Percentiles rank a stretch among this genome's conserved stretches.
These are phyloP conservation scores for Sinelater perroti DNA, from an alignment of 2,888 invertebrate genomes.

Conservation along the genomic window DNA sequence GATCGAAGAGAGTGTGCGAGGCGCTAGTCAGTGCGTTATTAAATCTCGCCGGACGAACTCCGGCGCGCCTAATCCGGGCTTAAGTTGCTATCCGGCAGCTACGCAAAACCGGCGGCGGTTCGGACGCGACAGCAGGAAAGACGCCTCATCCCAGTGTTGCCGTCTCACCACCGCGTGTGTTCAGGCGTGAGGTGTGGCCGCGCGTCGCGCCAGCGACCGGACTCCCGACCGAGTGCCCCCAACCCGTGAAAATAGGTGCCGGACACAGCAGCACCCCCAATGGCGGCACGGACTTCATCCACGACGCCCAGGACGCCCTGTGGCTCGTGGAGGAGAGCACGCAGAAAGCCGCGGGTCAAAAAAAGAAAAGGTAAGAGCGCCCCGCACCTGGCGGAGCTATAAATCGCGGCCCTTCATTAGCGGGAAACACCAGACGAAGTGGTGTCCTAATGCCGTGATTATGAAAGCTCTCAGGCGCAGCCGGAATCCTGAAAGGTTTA, in stretches of 20 bases:
- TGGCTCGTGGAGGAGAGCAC: constrained; percentile 61
- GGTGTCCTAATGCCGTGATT: no score
- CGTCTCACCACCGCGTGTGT: no score
- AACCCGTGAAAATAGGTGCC: constrained; percentile 66
- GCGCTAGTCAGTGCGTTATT: constrained; percentile 46
- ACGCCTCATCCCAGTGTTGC: no score
- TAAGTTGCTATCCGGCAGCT: background rate
- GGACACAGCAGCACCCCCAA: constrained; percentile 62
- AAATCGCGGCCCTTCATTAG: no score
- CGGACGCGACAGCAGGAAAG: background rate
- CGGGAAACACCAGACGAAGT: no score
- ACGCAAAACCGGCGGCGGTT: background rate
- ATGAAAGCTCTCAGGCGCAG: no score
- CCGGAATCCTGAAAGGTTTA: no score
- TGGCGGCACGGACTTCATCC: constrained; percentile 47
- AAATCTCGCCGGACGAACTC: constrained; percentile 41
- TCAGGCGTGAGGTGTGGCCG: no score
- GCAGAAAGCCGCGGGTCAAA: constrained; percentile 64
- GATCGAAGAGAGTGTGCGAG: constrained; percentile 42
- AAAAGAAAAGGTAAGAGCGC: constrained; percentile 65
- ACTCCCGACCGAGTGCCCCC: no score
- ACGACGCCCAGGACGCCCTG: constrained; percentile 57
- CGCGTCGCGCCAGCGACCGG: no score
- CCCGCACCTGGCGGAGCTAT: no score
- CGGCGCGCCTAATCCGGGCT: no score